These are phyloP conservation scores for Platerodrilus igneus DNA, from an alignment of 2,888 invertebrate species.

Conservation along the genomic window DNA sequence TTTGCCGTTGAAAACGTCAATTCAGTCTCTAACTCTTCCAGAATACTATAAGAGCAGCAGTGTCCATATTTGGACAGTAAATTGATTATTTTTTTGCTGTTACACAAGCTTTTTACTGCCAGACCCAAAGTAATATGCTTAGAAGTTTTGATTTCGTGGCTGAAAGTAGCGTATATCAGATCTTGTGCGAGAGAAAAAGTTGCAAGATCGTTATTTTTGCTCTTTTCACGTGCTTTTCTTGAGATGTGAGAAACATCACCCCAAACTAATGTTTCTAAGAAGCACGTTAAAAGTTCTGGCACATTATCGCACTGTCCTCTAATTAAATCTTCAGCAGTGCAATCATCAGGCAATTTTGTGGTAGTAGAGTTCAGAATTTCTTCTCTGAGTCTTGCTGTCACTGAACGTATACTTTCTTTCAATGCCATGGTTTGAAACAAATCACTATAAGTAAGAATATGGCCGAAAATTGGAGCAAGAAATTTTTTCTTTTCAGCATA, in stretches of 20 bases:
- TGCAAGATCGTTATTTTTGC: too few species aligned
- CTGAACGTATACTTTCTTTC: constrained; percentile 31
- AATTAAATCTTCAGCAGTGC: constrained; percentile 29
- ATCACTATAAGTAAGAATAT: too few species aligned
- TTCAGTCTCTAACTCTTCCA: constrained; percentile 39
- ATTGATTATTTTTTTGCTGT: constrained; percentile 31
- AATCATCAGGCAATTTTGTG: constrained; percentile 30
- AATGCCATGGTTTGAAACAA: constrained; percentile 31
- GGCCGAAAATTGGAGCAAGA: too few species aligned
- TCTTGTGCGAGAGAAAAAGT: constrained; percentile 29
- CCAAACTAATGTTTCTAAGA: constrained; percentile 23
- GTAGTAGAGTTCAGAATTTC: constrained; percentile 29
- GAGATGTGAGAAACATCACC: too few species aligned
- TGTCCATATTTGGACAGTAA: constrained; percentile 37
- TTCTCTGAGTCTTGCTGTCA: constrained; percentile 30
- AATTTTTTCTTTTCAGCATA: too few species aligned
- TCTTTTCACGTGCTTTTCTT: too few species aligned
- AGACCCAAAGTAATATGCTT: too few species aligned
- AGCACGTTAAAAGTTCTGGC: constrained; percentile 26
- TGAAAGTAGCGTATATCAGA: constrained; percentile 28
- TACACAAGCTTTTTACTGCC: constrained; percentile 34
- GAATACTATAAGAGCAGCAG: constrained; percentile 35
- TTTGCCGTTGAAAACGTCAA: constrained; percentile 27
- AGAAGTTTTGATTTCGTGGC: constrained; percentile 28
- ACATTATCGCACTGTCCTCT: constrained; percentile 28